phyloP scores from a whole-genome alignment of 2,888 invertebrate genomes.

The Microchrysa polita region DNA sequence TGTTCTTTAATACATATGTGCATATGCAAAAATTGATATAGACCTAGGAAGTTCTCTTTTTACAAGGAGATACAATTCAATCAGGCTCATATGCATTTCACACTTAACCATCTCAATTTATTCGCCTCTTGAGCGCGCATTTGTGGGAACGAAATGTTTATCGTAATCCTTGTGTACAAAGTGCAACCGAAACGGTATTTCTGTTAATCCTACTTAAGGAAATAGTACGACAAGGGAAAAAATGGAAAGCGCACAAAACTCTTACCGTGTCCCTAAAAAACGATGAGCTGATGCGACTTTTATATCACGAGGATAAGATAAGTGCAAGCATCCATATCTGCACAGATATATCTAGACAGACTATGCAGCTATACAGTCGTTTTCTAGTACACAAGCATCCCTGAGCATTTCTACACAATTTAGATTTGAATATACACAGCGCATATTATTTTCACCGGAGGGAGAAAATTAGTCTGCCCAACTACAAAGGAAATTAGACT shows the following conservation, averaged over 20 bases:
- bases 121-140: background rate
- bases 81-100: conserved; percentile 20
- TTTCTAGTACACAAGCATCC: background rate
- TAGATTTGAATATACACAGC: conserved; percentile 2
- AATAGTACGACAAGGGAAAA: conserved; percentile 28
- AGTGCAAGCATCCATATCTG: background rate
- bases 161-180: background rate
- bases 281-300: conserved; percentile 17
- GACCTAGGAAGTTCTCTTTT: too few species aligned
- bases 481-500: conserved; percentile 47
- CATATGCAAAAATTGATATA: too few species aligned
- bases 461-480: conserved; percentile 37
- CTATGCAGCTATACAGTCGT: too few species aligned
- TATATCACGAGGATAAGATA: background rate
- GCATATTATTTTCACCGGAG: conserved; percentile 28
- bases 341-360: background rate
- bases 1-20: too few species aligned
- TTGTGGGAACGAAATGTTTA: background rate
- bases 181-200: conserved; percentile 17
- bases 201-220: conserved; percentile 31
- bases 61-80: too few species aligned
- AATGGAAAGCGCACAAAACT: conserved; percentile 23
- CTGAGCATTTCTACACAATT: background rate
- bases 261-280: background rate
- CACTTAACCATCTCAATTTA: conserved; percentile 24